Percentiles rank a stretch among this genome's conserved stretches.
Evolutionary conservation across 2,888 invertebrate species (phyloP).

Genomic region (Geophilus truncorum): DNA sequence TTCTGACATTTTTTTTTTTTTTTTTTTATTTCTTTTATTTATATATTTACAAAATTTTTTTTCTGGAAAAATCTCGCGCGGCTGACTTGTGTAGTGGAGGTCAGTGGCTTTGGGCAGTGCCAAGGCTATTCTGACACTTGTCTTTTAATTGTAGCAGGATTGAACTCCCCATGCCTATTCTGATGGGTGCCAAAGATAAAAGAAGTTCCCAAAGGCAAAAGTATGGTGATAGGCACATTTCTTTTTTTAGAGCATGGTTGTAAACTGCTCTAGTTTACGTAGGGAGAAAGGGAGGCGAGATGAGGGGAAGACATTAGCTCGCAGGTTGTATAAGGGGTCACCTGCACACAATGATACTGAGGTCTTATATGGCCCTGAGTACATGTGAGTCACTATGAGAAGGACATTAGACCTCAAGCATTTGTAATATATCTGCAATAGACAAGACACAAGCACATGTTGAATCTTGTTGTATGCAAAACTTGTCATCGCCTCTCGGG

Average conservation of each 20-base stretch:
- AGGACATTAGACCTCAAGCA: slow-evolving; percentile 24
- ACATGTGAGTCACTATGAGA: neutral
- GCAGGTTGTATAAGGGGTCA: slow-evolving; percentile 25
- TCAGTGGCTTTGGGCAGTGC: slow-evolving; percentile 23
- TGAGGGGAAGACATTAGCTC: slow-evolving; percentile 27
- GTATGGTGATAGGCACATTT: slow-evolving; percentile 27
- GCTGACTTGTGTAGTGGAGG: slow-evolving; percentile 20
- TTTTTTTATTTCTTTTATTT: neutral
- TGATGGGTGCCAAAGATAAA: slow-evolving; percentile 25
- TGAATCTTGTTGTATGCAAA: slow-evolving; percentile 27
- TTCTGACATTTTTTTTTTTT: neutral
- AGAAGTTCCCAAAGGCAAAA: slow-evolving; percentile 11
- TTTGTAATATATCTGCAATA: slow-evolving; percentile 22
- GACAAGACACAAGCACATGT: slow-evolving; percentile 25
- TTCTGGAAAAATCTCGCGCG: neutral
- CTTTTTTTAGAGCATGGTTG: slow-evolving; percentile 27
- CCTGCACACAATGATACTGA: slow-evolving; percentile 25
- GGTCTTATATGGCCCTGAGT: slow-evolving; percentile 25
- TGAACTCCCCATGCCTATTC: slow-evolving; percentile 23
- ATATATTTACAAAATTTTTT: neutral
- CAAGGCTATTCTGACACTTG: slow-evolving; percentile 25
- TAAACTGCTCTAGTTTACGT: slow-evolving; percentile 25
- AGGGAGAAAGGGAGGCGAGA: slow-evolving; percentile 4
- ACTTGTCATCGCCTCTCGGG: slow-evolving; percentile 24
- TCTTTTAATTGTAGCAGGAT: slow-evolving; percentile 27